Evolutionary conservation across 2,113 vertebrate species (phyloP).

Genomic region (Poeciliopsis retropinna): DNA sequence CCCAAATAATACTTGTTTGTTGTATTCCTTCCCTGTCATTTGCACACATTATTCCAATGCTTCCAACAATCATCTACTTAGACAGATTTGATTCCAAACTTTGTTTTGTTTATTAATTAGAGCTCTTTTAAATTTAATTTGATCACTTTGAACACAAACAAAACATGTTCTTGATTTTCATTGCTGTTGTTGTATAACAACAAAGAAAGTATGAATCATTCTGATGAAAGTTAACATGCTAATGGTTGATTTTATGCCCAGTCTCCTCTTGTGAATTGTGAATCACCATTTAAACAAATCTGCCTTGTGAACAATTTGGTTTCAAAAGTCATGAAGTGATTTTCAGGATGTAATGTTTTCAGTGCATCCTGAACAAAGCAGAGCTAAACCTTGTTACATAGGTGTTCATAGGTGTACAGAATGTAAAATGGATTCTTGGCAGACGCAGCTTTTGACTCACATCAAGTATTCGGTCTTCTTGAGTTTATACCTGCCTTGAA

Average conservation of each 20-base stretch:
- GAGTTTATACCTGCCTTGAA: neutral
- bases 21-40: slow-evolving; percentile 40
- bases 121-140: slow-evolving; percentile 22
- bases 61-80: slow-evolving; percentile 32
- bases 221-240: neutral
- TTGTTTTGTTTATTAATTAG: neutral
- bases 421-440: no score
- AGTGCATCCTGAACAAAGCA: neutral
- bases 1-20: slow-evolving; percentile 27
- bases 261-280: neutral
- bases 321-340: neutral
- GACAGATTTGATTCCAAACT: slow-evolving; percentile 13
- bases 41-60: slow-evolving; percentile 40
- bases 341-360: neutral
- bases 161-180: slow-evolving; percentile 5
- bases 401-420: neutral
- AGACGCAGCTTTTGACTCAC: neutral
- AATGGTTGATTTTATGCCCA: neutral
- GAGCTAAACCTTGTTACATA: neutral
- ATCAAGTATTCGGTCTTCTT: neutral
- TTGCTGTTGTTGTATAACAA: neutral
- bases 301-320: neutral
- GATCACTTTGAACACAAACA: neutral
- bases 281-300: neutral
- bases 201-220: neutral